These are phyloP conservation scores for Heliconius ethilla DNA, from an alignment of 2,888 invertebrate species.

Conservation along the genomic window DNA sequence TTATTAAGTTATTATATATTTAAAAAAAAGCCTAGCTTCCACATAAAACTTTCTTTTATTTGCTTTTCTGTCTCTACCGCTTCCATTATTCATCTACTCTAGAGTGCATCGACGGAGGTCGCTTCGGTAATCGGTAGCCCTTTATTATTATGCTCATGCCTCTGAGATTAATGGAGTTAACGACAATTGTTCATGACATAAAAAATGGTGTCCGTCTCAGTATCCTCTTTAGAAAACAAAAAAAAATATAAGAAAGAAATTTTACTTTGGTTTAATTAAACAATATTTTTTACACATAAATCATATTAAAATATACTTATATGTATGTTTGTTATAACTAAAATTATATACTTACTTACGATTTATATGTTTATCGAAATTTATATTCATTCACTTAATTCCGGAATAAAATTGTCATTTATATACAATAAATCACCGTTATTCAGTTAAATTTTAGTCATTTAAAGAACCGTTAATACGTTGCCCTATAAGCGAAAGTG, in stretches of 20 bases:
- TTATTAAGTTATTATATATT: neutral
- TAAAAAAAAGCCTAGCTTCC: neutral
- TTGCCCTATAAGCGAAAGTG: constrained; percentile 55
- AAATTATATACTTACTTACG: neutral
- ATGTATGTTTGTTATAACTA: neutral
- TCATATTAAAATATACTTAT: neutral
- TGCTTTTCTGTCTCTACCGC: neutral
- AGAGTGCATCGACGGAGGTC: constrained; percentile 51
- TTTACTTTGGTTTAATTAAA: neutral
- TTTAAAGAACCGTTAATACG: constrained; percentile 44
- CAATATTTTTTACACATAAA: neutral
- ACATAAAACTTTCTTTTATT: neutral
- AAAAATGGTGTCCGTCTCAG: constrained; percentile 34
- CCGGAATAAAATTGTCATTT: neutral
- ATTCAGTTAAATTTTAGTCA: constrained; percentile 2
- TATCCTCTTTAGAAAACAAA: constrained; percentile 2
- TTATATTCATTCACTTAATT: neutral
- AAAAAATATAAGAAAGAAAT: neutral
- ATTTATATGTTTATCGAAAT: neutral
- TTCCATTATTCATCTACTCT: constrained; percentile 17
- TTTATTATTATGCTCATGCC: constrained; percentile 53
- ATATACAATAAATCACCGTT: neutral
- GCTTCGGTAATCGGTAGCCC: constrained; percentile 45
- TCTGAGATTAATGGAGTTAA: constrained; percentile 50
- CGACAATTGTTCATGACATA: constrained; percentile 47